phyloP scores from a whole-genome alignment of 2,888 invertebrate genomes.

The Eueremaeus valkanovi region DNA sequence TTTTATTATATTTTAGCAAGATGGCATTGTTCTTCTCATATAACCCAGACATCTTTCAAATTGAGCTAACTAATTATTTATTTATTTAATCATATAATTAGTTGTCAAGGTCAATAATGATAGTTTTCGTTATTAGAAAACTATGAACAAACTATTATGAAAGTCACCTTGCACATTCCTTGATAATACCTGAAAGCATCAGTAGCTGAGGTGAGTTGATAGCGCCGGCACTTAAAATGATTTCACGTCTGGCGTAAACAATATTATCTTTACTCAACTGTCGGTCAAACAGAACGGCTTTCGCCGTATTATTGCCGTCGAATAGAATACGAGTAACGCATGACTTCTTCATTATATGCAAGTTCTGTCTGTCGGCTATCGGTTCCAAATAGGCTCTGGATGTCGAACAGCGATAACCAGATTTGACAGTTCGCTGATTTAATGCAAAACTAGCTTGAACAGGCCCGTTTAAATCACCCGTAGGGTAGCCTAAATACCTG shows the following conservation, averaged over 20 bases:
- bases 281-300: conserved; percentile 21
- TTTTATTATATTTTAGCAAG: background rate
- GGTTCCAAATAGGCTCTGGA: conserved; percentile 81
- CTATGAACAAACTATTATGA: background rate
- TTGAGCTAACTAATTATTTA: no score
- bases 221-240: conserved; percentile 47
- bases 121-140: no score
- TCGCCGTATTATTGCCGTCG: conserved; percentile 65
- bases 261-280: conserved; percentile 36
- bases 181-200: conserved; percentile 44
- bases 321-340: conserved; percentile 65
- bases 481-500: conserved; percentile 45
- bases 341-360: conserved; percentile 76
- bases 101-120: no score
- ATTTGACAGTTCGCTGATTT: conserved; percentile 78
- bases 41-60: no score
- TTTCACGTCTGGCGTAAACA: conserved; percentile 48
- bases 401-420: conserved; percentile 83
- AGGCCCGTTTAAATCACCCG: conserved; percentile 47
- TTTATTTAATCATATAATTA: no score
- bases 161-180: background rate
- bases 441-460: conserved; percentile 67
- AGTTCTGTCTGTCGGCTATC: conserved; percentile 68
- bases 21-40: no score
- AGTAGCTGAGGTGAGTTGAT: conserved; percentile 51